These are phyloP conservation scores for Brachionus koreanus DNA, from an alignment of 1,140 invertebrate species.

Conservation along the genomic window DNA sequence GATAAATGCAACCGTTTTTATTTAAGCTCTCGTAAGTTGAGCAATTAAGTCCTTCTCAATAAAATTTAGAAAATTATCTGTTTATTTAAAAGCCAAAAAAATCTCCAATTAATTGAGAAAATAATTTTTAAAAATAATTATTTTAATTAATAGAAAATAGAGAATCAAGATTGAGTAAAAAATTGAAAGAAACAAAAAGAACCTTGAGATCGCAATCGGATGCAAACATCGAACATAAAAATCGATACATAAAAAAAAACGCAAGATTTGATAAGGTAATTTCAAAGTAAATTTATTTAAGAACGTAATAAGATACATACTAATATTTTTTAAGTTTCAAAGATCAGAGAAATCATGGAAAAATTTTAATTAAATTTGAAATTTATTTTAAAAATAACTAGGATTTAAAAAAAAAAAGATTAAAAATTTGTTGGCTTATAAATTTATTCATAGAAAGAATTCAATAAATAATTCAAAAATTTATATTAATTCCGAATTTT, in stretches of 20 bases:
- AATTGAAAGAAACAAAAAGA: not conserved
- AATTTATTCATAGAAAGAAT: too few species aligned
- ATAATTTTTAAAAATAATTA: not conserved
- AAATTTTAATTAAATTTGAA: not conserved
- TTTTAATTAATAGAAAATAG: not conserved
- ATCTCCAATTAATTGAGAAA: not conserved
- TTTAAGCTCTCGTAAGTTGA: not conserved
- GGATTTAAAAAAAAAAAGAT: too few species aligned
- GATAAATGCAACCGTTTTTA: constrained; percentile 13
- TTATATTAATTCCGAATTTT: too few species aligned
- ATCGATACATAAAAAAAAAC: not conserved
- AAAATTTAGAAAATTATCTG: not conserved
- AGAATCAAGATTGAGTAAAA: constrained; percentile 8
- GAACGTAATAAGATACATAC: not conserved
- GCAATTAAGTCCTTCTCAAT: not conserved
- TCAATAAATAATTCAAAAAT: too few species aligned
- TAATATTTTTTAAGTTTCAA: not conserved
- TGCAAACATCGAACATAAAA: not conserved
- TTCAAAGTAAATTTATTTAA: not conserved
- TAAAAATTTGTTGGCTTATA: too few species aligned
- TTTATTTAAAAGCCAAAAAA: not conserved
- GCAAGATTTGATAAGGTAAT: not conserved
- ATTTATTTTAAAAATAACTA: too few species aligned
- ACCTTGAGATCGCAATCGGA: not conserved
- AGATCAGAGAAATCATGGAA: not conserved